These are phyloP conservation scores for Heterocephalus glaber DNA, from an alignment of 2,113 vertebrate species.

Conservation along the genomic window DNA sequence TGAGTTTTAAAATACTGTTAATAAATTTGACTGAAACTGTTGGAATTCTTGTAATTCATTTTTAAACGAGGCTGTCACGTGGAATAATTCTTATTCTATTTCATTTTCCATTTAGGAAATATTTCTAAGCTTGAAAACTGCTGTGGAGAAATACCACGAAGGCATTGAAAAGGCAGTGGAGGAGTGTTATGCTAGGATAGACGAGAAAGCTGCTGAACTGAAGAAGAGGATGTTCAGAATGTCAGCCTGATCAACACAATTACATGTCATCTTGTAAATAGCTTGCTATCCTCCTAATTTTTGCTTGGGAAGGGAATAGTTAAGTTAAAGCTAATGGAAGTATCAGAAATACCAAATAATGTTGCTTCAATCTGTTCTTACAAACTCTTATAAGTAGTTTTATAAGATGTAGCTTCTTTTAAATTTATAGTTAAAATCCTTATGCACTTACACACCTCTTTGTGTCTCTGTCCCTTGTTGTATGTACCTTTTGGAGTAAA, in stretches of 20 bases:
- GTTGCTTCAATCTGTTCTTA: neutral
- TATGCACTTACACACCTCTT: neutral
- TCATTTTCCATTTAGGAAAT: constrained; percentile 71
- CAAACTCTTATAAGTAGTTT: neutral
- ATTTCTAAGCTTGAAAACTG: constrained; percentile 71
- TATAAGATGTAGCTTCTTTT: neutral
- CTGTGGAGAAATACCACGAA: constrained; percentile 78
- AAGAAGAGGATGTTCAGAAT: constrained; percentile 38
- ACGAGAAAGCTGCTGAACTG: constrained; percentile 13
- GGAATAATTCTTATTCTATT: neutral
- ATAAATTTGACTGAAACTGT: neutral
- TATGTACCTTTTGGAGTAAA: neutral
- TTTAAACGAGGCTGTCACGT: neutral
- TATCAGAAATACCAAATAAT: neutral
- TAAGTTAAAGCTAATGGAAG: neutral
- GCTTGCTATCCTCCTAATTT: neutral
- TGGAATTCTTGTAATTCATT: neutral
- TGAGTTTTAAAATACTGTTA: neutral
- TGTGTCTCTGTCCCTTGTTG: neutral
- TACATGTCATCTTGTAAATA: neutral
- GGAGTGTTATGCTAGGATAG: constrained; percentile 10
- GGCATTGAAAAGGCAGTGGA: constrained; percentile 61
- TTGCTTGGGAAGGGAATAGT: neutral
- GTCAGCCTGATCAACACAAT: neutral
- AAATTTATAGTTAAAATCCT: neutral